Conservation (phyloP, 1,140 invertebrate species). For the Oncopeltus fasciatus region DNA sequence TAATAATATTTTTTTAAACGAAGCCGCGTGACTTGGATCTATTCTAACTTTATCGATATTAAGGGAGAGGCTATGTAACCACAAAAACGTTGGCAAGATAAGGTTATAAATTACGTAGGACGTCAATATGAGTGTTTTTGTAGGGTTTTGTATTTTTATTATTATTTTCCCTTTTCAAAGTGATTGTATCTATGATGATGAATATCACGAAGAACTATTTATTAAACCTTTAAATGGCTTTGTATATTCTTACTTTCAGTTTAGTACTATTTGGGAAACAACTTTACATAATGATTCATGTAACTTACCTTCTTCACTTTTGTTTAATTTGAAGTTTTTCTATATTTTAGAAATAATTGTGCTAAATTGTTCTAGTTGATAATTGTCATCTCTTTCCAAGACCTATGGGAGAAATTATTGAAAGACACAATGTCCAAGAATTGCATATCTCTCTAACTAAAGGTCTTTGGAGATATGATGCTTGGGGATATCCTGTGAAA, state of each 20-base stretch:
- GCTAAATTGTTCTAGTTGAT: slow-evolving; percentile 21
- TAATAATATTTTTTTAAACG: no score
- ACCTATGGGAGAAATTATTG: slow-evolving; percentile 77
- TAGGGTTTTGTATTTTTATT: not conserved
- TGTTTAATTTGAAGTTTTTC: not conserved
- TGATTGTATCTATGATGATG: slow-evolving; percentile 32
- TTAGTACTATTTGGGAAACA: slow-evolving; percentile 59
- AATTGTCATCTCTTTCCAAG: slow-evolving; percentile 78
- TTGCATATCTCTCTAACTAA: slow-evolving; percentile 82
- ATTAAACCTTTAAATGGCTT: slow-evolving; percentile 65
- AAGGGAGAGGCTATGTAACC: not conserved
- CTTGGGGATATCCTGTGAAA: slow-evolving; percentile 81
- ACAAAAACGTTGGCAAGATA: not conserved
- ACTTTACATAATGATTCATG: slow-evolving; percentile 33
- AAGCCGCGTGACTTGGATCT: no score
- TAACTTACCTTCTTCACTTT: slow-evolving; percentile 32
- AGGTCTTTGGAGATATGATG: slow-evolving; percentile 81
- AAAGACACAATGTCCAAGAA: slow-evolving; percentile 70
- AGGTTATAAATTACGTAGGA: not conserved
- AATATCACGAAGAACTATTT: slow-evolving; percentile 64
- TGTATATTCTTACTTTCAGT: slow-evolving; percentile 74
- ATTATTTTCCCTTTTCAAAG: not conserved
- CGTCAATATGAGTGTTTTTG: not conserved
- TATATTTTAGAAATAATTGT: not conserved
- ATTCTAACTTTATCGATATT: no score